Evolutionary conservation across 30 jellyfish, hydroid and myxozoan species (phyloP).

Genomic region (Clytia hemisphaerica): DNA sequence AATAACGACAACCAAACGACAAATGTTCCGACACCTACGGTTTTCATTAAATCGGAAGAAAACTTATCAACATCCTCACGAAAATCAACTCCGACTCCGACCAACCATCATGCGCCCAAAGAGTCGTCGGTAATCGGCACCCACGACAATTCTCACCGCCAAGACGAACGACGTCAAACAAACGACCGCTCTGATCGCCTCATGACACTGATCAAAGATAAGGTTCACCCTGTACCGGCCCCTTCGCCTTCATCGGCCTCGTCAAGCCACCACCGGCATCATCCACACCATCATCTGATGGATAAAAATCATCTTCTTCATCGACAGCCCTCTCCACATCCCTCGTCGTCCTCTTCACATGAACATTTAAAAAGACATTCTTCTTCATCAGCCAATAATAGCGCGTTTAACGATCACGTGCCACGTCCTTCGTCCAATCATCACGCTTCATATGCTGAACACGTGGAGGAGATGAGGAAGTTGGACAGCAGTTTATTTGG

Average conservation of each 20-base stretch:
- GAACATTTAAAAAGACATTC: no score
- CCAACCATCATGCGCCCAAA: neutral
- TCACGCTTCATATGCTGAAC: neutral
- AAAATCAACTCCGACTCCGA: neutral
- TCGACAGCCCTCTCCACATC: neutral
- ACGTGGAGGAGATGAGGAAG: conserved; percentile 22
- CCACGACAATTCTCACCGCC: no score
- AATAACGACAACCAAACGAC: conserved; percentile 11
- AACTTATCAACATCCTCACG: neutral
- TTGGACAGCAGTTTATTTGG: conserved; percentile 50
- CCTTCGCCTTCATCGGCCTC: no score
- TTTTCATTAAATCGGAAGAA: neutral
- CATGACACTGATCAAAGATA: no score
- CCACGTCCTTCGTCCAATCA: no score
- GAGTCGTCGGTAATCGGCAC: neutral
- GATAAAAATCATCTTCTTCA: neutral
- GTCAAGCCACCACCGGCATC: neutral
- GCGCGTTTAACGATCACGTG: no score
- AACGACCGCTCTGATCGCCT: neutral
- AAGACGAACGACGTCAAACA: neutral
- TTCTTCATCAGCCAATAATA: no score
- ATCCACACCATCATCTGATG: neutral
- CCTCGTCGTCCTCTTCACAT: no score
- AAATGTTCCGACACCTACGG: no score
- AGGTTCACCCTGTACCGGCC: no score